A percentile compares a stretch with the other conserved stretches of the same genome.
Evolutionary conservation across 2,797 vertebrate species (phyloP).

Genomic region (Parambassis ranga): DNA sequence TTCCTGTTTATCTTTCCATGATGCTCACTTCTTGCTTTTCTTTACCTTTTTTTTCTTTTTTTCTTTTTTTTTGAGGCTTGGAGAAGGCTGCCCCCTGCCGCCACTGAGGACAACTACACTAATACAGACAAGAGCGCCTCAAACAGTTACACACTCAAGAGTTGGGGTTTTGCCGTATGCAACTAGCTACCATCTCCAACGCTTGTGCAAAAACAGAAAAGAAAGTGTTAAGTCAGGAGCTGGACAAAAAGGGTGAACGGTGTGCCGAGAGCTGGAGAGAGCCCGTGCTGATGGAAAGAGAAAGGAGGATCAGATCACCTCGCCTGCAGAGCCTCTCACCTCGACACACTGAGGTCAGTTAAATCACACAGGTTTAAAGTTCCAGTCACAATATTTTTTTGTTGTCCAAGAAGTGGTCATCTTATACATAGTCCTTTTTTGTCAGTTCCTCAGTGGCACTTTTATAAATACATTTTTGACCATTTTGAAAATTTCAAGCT

Average conservation of each 20-base stretch:
- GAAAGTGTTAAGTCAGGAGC: conserved; percentile 67
- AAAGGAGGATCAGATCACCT: conserved; percentile 49
- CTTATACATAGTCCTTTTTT: conserved; percentile 63
- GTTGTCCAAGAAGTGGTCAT: conserved; percentile 55
- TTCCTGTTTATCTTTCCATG: conserved; percentile 39
- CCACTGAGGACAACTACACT: conserved; percentile 77
- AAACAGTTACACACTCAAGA: conserved; percentile 71
- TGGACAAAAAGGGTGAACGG: conserved; percentile 54
- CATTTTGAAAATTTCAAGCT: conserved; percentile 77
- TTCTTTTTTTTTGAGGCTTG: conserved; percentile 55
- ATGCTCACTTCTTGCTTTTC: conserved; percentile 43
- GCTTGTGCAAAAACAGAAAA: conserved; percentile 78
- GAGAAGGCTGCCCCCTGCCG: conserved; percentile 68
- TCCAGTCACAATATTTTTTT: conserved; percentile 64
- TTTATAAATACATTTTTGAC: conserved; percentile 75
- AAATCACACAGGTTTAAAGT: conserved; percentile 73
- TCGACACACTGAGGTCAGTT: conserved; percentile 80
- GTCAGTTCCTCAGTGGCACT: conserved; percentile 77
- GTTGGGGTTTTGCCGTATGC: conserved; percentile 70
- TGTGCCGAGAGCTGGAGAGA: conserved; percentile 67
- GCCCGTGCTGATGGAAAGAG: conserved; percentile 59
- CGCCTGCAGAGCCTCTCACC: conserved; percentile 59
- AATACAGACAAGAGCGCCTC: conserved; percentile 77
- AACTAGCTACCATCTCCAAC: conserved; percentile 73
- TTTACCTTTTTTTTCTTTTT: conserved; percentile 30